Evolutionary conservation across 1,140 invertebrate species (phyloP), one percentile per base, ranked within the genome.

Genomic region (Charaxes varanes): DNA sequence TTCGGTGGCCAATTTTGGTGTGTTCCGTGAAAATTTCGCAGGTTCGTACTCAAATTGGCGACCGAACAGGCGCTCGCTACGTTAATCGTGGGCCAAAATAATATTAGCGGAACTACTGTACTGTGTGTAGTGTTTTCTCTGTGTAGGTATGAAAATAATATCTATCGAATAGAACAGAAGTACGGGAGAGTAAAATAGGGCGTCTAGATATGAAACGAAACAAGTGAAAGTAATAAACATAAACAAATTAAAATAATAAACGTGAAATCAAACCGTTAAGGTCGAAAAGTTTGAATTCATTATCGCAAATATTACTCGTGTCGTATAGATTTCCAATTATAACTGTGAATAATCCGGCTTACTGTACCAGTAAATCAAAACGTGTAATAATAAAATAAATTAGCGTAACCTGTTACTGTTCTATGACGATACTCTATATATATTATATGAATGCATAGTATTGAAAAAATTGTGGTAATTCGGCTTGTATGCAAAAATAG

Each of bases 61-160:
- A 76, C 53, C 69, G 73, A 61, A 67, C 71, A 67, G 60, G 42
- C 35, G 57, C 52, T 53, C 40, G 53, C 76, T 83, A 80, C 67
- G 66, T 72, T 79, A 72, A 69, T 61, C 31, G 72, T 68, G 77
- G 74, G 69, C 74, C 72, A 78, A 83, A 78, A 69, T 62, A 73
- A 76, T 64, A 66, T 76, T n/a, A 80, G 77, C 76, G 51, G 64
- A 45, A 62, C 68, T 73, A 73, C 71, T 55, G 47, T 71, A 69
- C 52, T 73, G 41, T 83, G 77, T 81, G 63, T 70, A 80, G 79
- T 83, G 79, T 83, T 81, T n/a, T 79, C 79, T 83, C 79, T 83
- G 79, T 82, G 73, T 79, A 73, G 77, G 74, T 76, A 56, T 64
- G 59, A 70, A 81, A 72, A 74, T 56, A 72, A 66, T 55, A 65